A percentile compares a stretch with the other conserved stretches of the same genome.
phyloP scores from a whole-genome alignment of 2,888 invertebrate genomes.

The Aphidoletes aphidimyza region DNA sequence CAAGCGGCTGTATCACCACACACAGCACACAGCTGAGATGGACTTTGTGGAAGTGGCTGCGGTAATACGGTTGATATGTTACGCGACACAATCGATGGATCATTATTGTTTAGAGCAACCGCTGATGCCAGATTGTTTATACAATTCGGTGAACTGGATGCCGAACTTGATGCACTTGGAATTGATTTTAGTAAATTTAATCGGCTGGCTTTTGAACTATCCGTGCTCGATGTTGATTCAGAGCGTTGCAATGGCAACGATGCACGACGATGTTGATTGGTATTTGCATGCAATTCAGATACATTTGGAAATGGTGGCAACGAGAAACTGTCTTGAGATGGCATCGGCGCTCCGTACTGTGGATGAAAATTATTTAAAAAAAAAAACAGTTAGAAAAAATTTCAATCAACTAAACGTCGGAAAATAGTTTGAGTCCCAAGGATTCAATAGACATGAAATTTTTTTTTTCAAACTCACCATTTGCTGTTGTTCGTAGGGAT shows the following conservation, averaged over 20 bases:
- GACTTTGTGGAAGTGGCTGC: constrained; percentile 73
- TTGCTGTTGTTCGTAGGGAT: constrained; percentile 60
- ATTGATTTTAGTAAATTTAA: constrained; percentile 64
- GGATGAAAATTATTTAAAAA: constrained; percentile 32
- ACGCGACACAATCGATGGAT: constrained; percentile 45
- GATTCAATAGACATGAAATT: neutral
- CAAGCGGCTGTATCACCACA: constrained; percentile 99
- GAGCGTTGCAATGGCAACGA: constrained; percentile 83
- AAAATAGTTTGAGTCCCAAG: neutral
- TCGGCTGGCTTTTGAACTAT: constrained; percentile 75
- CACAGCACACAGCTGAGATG: constrained; percentile 93
- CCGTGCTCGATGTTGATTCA: constrained; percentile 82
- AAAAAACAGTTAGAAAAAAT: no score
- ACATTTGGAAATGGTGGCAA: constrained; percentile 77
- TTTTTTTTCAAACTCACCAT: constrained; percentile 61
- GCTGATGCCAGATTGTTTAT: constrained; percentile 59
- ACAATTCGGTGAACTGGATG: constrained; percentile 66
- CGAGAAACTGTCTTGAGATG: constrained; percentile 75
- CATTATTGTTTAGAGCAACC: constrained; percentile 57
- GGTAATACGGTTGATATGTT: constrained; percentile 58
- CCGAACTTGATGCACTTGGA: constrained; percentile 76
- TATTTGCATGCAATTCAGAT: constrained; percentile 73
- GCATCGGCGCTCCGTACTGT: constrained; percentile 62
- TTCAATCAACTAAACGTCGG: no score
- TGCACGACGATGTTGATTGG: constrained; percentile 75